phyloP scores from a whole-genome alignment of 1,140 invertebrate species.

The Dreissena polymorpha region DNA sequence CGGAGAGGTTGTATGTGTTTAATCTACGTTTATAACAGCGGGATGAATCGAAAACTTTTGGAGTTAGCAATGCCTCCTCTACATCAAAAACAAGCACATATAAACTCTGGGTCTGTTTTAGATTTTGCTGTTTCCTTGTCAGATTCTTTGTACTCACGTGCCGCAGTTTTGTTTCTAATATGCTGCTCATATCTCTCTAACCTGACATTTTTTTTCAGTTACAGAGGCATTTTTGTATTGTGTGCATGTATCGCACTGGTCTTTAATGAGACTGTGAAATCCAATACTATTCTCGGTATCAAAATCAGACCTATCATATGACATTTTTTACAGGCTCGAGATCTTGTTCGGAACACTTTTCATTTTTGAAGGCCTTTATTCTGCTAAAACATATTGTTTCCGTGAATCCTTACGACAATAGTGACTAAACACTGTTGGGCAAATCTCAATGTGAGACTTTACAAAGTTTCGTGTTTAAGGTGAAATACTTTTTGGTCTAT shows the following conservation, averaged over 20 bases:
- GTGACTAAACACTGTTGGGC: conserved; percentile 8
- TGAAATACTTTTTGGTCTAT: conserved; percentile 11
- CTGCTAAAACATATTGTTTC: conserved; percentile 15
- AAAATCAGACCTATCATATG: not conserved
- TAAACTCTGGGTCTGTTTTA: not conserved
- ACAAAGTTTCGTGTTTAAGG: not conserved
- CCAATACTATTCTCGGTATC: conserved; percentile 1
- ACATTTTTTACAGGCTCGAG: not conserved
- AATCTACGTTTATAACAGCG: conserved; percentile 29
- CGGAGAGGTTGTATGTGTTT: conserved; percentile 26
- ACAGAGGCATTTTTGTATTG: no score
- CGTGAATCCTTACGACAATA: no score
- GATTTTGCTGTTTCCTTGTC: conserved; percentile 17
- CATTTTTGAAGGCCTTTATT: conserved; percentile 5
- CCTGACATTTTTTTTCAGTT: no score
- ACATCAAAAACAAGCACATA: conserved; percentile 31
- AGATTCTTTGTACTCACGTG: conserved; percentile 13
- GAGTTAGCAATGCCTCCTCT: conserved; percentile 16
- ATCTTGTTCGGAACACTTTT: not conserved
- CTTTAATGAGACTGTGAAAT: no score
- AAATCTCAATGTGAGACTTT: conserved; percentile 2
- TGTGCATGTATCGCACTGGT: no score
- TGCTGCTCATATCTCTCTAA: no score
- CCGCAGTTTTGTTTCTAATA: conserved; percentile 25
- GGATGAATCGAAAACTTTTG: conserved; percentile 4